phyloP scores from a whole-genome alignment of 2,888 invertebrate species.

The Drosophila prolongata region DNA sequence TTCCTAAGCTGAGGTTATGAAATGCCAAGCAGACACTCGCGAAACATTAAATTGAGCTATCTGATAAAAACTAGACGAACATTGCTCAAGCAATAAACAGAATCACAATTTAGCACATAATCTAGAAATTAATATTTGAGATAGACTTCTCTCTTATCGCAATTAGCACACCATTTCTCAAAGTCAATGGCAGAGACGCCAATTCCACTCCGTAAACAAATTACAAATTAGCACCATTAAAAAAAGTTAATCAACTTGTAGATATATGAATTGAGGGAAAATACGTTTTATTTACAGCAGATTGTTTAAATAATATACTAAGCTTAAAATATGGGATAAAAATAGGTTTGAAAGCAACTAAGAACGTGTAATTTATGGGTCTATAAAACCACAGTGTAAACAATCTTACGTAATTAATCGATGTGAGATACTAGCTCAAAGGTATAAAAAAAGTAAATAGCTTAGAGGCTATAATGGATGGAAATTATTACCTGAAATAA shows the following conservation, averaged over 20 bases:
- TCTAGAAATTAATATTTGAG: conserved; percentile 10
- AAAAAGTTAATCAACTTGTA: conserved; percentile 25
- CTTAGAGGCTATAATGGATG: too few species aligned
- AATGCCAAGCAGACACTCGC: conserved; percentile 3
- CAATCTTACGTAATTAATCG: conserved; percentile 6
- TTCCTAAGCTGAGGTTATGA: conserved; percentile 39
- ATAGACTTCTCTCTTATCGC: not conserved
- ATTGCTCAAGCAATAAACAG: conserved; percentile 18
- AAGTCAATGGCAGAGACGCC: conserved; percentile 27
- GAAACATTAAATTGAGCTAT: conserved; percentile 16
- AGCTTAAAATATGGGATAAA: conserved; percentile 25
- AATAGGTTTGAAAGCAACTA: conserved; percentile 19
- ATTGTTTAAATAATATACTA: not conserved
- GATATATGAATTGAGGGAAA: not conserved
- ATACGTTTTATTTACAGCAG: not conserved
- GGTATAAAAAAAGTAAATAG: not conserved
- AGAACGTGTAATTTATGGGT: conserved; percentile 30
- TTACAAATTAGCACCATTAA: conserved; percentile 40
- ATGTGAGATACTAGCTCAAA: not conserved
- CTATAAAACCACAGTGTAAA: conserved; percentile 16
- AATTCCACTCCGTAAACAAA: conserved; percentile 13
- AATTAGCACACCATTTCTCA: conserved; percentile 42
- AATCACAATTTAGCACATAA: conserved; percentile 7
- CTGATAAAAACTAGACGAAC: conserved; percentile 13
- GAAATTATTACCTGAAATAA: too few species aligned